These are phyloP conservation scores for Nebria brevicollis DNA, from an alignment of 2,888 invertebrate genomes.

Conservation along the genomic window DNA sequence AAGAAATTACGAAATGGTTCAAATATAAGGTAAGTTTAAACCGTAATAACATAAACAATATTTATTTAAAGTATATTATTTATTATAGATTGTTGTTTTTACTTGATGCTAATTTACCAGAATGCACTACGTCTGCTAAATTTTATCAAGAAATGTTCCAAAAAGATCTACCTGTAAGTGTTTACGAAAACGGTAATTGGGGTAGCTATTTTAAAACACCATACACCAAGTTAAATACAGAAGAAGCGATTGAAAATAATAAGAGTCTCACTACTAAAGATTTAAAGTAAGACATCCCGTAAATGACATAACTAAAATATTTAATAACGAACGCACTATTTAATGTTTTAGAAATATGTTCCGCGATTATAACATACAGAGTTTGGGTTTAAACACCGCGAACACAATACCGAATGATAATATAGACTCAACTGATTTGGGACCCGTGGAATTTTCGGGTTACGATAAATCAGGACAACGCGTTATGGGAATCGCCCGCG, in stretches of 20 bases:
- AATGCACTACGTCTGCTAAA: conserved; percentile 71
- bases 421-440: conserved; percentile 55
- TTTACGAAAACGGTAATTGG: conserved; percentile 69
- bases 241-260: background rate
- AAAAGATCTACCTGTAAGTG: conserved; percentile 82
- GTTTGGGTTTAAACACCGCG: conserved; percentile 14
- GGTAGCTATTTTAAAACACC: conserved; percentile 16
- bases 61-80: background rate
- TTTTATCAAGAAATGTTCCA: conserved; percentile 73
- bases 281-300: background rate
- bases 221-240: background rate
- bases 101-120: conserved; percentile 70
- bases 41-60: too few relatives aligned
- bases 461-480: conserved; percentile 65
- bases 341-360: conserved; percentile 16
- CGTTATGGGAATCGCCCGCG: conserved; percentile 74
- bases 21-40: background rate
- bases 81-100: conserved; percentile 66
- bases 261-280: background rate
- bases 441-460: conserved; percentile 59
- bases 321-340: background rate
- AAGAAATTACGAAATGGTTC: background rate
- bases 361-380: background rate
- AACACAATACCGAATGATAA: conserved; percentile 38
- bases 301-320: background rate